These are phyloP conservation scores for Alces alces DNA, from an alignment of 2,113 vertebrate species.

Conservation along the genomic window DNA sequence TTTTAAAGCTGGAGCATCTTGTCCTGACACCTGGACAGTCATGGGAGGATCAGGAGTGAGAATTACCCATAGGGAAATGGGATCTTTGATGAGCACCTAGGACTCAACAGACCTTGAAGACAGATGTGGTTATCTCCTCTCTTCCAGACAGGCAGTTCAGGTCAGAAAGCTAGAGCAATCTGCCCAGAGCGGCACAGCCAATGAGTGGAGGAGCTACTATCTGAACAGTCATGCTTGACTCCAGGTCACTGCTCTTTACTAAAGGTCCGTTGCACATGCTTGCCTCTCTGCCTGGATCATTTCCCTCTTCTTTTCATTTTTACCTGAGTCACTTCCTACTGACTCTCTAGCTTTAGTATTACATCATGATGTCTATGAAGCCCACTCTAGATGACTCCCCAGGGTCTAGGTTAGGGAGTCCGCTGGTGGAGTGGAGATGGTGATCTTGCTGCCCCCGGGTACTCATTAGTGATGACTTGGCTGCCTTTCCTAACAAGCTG, in stretches of 20 bases:
- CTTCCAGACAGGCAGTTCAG: too few relatives aligned
- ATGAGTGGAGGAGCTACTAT: too few relatives aligned
- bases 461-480: not conserved
- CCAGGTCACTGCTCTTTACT: not conserved
- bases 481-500: not conserved
- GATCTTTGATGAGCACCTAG: too few relatives aligned
- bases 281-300: not conserved
- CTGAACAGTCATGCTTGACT: not conserved
- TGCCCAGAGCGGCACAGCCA: too few relatives aligned
- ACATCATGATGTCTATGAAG: too few relatives aligned
- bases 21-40: too few relatives aligned
- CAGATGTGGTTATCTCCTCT: too few relatives aligned
- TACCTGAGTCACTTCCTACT: not conserved
- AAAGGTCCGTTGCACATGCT: not conserved
- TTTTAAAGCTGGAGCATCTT: too few relatives aligned
- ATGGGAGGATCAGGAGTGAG: too few relatives aligned
- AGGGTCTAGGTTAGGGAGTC: not conserved
- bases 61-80: too few relatives aligned
- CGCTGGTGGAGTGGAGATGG: not conserved
- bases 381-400: not conserved
- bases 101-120: too few relatives aligned
- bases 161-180: too few relatives aligned
- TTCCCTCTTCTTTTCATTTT: not conserved
- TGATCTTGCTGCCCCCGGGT: not conserved
- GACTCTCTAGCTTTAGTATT: not conserved